Evolutionary conservation across 2,888 invertebrate species (phyloP), one percentile per base, ranked within the genome.

Genomic region (Meteorus colon): DNA sequence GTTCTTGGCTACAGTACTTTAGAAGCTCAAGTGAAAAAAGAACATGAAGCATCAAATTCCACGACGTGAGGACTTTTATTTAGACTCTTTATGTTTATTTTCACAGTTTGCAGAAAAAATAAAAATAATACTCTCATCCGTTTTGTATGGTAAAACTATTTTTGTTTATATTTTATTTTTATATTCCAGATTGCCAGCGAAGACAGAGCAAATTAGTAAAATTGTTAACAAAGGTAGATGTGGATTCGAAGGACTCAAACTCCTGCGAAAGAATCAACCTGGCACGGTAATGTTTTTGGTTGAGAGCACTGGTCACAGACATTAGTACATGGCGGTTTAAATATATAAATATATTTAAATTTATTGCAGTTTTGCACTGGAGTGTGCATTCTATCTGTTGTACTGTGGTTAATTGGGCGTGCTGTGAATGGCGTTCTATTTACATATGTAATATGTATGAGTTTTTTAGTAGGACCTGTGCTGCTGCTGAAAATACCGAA

Each of bases 1-100:
- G 86, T 87, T 75, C 83, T 89, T 76, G 85, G 87, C 75, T 89
- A 88, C 81, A 86, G 85, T 78, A 85, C 85, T 74, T 84, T 89
- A 60, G 89, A 88, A 77, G 84, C 84, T 16, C 86, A 87, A 73
- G 80, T 83, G 62, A 84, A 84, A 63, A 85, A 82, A 76, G 85
- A 85, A 10, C 82, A 80, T 41, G 75, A 79, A 75, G 60, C 74
- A 29, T 60, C 77, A 24, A 77, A 77, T 41, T 73, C 75, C 12
- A 69, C 77, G 19, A 68, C 51, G 81, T 81, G 77, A 79, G 78
- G 37, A n/a, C 55, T 12, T 71, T 63, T 48, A 41, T 55, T 68
- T 63, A 29, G 71, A 41, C 45, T 62, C 59, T 70, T 68, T n/a
- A 27, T 10, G 2, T 24, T 6, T 2, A 41, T 66, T 67, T 69